Evolutionary conservation across 2,888 invertebrate genomes (phyloP).

Genomic region (Drosophila macrospina): DNA sequence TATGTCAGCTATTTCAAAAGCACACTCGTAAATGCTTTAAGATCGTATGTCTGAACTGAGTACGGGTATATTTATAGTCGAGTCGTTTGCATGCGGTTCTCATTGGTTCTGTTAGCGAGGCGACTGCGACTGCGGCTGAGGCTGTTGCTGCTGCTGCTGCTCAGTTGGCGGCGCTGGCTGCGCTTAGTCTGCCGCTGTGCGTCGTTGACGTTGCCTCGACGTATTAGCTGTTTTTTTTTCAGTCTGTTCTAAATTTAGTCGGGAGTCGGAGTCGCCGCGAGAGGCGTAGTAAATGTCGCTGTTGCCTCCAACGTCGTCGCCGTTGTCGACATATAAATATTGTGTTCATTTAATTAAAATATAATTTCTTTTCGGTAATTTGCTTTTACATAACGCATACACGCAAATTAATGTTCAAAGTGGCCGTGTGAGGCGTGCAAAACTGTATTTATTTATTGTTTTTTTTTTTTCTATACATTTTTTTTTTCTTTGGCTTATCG

Average conservation of each 20-base stretch:
- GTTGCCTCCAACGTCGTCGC: conserved; percentile 29
- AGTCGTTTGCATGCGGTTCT: conserved; percentile 21
- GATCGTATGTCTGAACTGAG: background rate
- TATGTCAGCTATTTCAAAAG: background rate
- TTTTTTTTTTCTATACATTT: conserved; percentile 27
- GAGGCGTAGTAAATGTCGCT: conserved; percentile 67
- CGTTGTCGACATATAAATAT: conserved; percentile 34
- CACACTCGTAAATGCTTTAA: background rate
- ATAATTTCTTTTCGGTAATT: conserved; percentile 66
- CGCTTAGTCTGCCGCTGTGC: conserved; percentile 73
- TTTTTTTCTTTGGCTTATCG: conserved; percentile 18
- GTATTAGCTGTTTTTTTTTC: conserved; percentile 35
- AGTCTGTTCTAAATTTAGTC: conserved; percentile 74
- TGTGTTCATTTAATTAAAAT: conserved; percentile 56
- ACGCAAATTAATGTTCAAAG: conserved; percentile 48
- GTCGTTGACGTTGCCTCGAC: conserved; percentile 67
- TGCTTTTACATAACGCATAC: conserved; percentile 69
- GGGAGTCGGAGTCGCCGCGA: conserved; percentile 44
- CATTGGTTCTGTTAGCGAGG: conserved; percentile 27
- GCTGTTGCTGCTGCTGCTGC: conserved; percentile 18
- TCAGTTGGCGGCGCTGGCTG: conserved; percentile 52
- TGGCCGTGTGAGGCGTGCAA: conserved; percentile 40
- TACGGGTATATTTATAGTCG: conserved; percentile 33
- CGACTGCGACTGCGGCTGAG: conserved; percentile 11
- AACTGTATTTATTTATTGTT: conserved; percentile 3